Conservation (phyloP, 2,888 invertebrate genomes). For the Archaeoteleia sp. region DNA sequence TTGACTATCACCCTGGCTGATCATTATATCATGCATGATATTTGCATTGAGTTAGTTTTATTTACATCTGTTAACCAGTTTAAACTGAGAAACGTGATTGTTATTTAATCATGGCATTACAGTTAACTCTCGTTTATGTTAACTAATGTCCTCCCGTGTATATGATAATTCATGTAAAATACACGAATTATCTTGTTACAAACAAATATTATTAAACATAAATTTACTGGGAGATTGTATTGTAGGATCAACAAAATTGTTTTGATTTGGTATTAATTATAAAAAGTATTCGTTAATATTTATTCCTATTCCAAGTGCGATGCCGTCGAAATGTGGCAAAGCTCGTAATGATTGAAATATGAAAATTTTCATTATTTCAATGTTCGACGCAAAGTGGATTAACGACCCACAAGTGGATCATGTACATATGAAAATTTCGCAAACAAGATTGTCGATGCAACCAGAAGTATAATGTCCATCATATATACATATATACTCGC, state of each 20-base stretch:
- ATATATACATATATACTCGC: slow-evolving; percentile 16
- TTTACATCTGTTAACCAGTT: not conserved
- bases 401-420: slow-evolving; percentile 19
- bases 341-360: too few relatives aligned
- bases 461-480: slow-evolving; percentile 22
- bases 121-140: too few relatives aligned
- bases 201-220: too few relatives aligned
- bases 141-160: too few relatives aligned
- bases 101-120: too few relatives aligned
- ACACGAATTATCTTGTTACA: too few relatives aligned
- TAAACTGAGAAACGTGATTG: too few relatives aligned
- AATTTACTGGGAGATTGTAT: too few relatives aligned
- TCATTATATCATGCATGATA: not conserved
- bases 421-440: slow-evolving; percentile 26
- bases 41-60: not conserved
- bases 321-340: slow-evolving; percentile 6
- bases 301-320: slow-evolving; percentile 3
- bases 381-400: slow-evolving; percentile 21
- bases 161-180: too few relatives aligned
- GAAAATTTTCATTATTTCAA: slow-evolving; percentile 16
- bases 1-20: slow-evolving; percentile 12
- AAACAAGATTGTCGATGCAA: slow-evolving; percentile 31
- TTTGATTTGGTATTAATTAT: not conserved
- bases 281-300: slow-evolving; percentile 3
- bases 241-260: too few relatives aligned